A percentile compares a stretch with the other conserved stretches of the same genome.
phyloP scores from a whole-genome alignment of 2,888 invertebrate genomes.

The Phengaris arion region DNA sequence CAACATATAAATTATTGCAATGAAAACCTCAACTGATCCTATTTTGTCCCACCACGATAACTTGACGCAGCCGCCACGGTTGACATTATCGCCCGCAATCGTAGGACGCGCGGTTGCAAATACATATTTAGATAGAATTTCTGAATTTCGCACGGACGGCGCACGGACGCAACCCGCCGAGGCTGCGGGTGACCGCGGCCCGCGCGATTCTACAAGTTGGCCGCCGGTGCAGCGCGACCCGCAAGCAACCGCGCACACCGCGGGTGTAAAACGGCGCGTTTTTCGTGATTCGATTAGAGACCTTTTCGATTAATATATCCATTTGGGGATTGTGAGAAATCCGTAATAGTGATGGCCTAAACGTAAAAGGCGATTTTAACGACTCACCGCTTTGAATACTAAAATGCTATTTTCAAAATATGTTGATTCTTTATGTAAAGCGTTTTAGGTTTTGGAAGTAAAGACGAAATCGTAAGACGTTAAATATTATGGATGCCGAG shows the following conservation, averaged over 20 bases:
- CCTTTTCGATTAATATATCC: background rate
- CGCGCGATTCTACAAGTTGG: no score
- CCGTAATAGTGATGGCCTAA: background rate
- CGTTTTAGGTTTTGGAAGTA: no score
- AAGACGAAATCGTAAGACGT: background rate
- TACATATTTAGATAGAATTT: no score
- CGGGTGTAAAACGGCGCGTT: background rate
- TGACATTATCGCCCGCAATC: no score
- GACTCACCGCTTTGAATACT: background rate
- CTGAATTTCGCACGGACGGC: no score
- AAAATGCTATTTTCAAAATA: background rate
- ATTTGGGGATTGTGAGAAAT: background rate
- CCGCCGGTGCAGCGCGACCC: no score
- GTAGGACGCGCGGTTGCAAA: no score
- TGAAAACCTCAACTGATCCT: background rate
- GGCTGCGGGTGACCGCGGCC: no score
- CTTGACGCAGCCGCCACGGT: no score
- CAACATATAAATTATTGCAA: slow-evolving; percentile 7
- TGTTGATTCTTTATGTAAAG: background rate
- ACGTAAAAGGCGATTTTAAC: slow-evolving; percentile 1
- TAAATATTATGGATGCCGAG: background rate
- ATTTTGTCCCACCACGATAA: background rate
- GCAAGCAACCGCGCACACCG: no score
- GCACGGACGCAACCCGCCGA: no score
- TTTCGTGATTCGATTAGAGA: background rate